Evolutionary conservation across 1,140 invertebrate species (phyloP).

Genomic region (Contarinia nasturtii): DNA sequence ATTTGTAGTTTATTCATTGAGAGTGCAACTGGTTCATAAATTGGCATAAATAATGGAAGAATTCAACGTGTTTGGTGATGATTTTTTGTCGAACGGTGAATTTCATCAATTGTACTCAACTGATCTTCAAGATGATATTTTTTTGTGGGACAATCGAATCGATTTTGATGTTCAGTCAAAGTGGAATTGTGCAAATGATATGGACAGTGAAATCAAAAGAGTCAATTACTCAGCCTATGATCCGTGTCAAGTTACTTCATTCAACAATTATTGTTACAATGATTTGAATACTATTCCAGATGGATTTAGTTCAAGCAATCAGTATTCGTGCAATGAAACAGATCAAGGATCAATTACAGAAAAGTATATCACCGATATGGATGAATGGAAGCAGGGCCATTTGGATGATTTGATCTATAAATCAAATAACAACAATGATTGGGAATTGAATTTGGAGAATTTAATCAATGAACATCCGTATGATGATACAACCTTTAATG

Average conservation of each 20-base stretch:
- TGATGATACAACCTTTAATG: background rate
- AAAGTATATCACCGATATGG: too few relatives aligned
- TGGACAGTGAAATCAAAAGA: background rate
- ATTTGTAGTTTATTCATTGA: too few relatives aligned
- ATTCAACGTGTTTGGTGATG: background rate
- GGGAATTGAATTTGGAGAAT: background rate
- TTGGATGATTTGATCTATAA: too few relatives aligned
- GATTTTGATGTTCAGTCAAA: background rate
- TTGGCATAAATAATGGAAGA: too few relatives aligned
- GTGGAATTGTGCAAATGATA: background rate
- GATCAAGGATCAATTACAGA: too few relatives aligned
- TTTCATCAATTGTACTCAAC: slow-evolving; percentile 1
- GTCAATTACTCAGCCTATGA: background rate
- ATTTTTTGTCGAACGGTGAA: background rate
- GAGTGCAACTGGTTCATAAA: too few relatives aligned
- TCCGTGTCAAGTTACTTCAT: too few relatives aligned
- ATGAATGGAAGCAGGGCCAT: too few relatives aligned
- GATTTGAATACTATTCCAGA: background rate
- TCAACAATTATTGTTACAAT: background rate
- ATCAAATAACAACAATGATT: background rate
- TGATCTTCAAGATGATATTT: background rate
- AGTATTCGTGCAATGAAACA: background rate
- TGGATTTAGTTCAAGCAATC: background rate
- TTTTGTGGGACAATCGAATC: background rate
- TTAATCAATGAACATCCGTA: background rate